These are phyloP conservation scores for Oreocharis arfaki DNA, from an alignment of 2,113 vertebrate genomes.

Conservation along the genomic window DNA sequence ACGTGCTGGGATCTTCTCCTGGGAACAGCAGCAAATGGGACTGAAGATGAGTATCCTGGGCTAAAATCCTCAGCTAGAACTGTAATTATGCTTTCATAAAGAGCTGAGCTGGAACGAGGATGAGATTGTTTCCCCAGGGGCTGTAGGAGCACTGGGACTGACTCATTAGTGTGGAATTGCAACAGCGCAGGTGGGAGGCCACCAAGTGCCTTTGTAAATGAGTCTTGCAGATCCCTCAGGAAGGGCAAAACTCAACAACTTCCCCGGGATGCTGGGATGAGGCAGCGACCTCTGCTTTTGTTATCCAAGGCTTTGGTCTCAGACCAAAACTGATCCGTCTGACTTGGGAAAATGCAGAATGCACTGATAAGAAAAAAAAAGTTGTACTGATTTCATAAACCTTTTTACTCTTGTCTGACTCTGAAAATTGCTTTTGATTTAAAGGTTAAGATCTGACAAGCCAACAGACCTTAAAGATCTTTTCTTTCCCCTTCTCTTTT, in stretches of 20 bases:
- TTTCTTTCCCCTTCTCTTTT: neutral
- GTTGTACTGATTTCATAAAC: neutral
- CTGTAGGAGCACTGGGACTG: neutral
- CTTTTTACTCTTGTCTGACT: neutral
- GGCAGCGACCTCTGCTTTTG: neutral
- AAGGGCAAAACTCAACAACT: neutral
- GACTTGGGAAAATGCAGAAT: neutral
- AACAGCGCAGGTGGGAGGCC: neutral
- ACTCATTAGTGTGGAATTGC: neutral
- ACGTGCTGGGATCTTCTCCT: neutral
- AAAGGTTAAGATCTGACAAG: slow-evolving; percentile 32
- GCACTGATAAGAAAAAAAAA: neutral
- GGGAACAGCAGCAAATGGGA: neutral
- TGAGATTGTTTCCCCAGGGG: neutral
- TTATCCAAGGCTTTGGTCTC: neutral
- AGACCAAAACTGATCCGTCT: neutral
- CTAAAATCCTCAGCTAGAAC: neutral
- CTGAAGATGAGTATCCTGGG: neutral
- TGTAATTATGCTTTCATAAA: neutral
- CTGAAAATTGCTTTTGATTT: neutral
- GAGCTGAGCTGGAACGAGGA: neutral
- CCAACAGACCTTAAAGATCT: neutral
- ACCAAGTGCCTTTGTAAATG: neutral
- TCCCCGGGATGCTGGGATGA: neutral
- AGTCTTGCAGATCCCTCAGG: neutral